These are phyloP conservation scores for Helleia helle DNA, from an alignment of 2,888 invertebrate species.

Conservation along the genomic window DNA sequence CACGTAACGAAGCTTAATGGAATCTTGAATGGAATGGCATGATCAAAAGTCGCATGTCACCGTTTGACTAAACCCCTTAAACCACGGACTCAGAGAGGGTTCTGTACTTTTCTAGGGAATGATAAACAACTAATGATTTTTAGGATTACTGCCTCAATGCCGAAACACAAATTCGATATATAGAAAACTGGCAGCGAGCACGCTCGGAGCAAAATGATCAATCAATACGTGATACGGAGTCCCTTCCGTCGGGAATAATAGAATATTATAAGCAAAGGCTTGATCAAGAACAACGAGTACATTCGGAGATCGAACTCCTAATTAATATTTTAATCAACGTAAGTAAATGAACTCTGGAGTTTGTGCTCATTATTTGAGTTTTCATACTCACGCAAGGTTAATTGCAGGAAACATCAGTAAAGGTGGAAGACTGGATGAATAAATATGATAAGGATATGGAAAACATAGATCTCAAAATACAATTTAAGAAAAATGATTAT, in stretches of 20 bases:
- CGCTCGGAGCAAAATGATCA: slow-evolving; percentile 45
- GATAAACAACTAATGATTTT: too few species aligned
- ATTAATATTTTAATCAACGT: slow-evolving; percentile 43
- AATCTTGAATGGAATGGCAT: too few species aligned
- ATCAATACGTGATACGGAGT: slow-evolving; percentile 31
- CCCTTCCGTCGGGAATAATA: slow-evolving; percentile 25
- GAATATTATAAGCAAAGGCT: slow-evolving; percentile 36
- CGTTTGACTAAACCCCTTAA: too few species aligned
- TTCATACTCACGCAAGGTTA: too few species aligned
- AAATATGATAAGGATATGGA: slow-evolving; percentile 57
- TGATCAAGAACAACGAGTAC: slow-evolving; percentile 47
- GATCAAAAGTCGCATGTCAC: too few species aligned
- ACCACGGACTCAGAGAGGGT: too few species aligned
- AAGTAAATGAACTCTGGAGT: not conserved
- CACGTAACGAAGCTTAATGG: too few species aligned
- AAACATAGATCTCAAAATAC: slow-evolving; percentile 45
- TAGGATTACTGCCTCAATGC: slow-evolving; percentile 35
- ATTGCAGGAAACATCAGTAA: slow-evolving; percentile 44
- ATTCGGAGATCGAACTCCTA: slow-evolving; percentile 47
- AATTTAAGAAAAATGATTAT: slow-evolving; percentile 44
- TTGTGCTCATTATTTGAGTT: not conserved
- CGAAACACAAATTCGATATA: slow-evolving; percentile 39
- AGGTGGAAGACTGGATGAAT: slow-evolving; percentile 49
- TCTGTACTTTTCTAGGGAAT: too few species aligned
- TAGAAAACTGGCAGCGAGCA: slow-evolving; percentile 44